phyloP scores from a whole-genome alignment of 1,140 invertebrate genomes.

The Hesperophylax magnus region DNA sequence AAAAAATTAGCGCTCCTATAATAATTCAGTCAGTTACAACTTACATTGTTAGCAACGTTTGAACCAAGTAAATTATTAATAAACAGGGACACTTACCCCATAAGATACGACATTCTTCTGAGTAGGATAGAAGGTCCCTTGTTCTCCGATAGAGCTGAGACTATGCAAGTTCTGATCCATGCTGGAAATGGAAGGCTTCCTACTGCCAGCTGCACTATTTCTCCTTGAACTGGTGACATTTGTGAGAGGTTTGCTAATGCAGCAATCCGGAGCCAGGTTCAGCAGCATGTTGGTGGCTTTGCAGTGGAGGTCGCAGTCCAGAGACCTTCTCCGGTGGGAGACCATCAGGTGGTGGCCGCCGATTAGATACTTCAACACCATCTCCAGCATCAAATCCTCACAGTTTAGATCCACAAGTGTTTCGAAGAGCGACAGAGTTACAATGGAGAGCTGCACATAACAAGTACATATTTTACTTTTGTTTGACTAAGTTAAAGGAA shows the following conservation, averaged over 20 bases:
- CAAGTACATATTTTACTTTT: neutral
- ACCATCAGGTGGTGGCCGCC: slow-evolving; percentile 94
- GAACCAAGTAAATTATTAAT: slow-evolving; percentile 1
- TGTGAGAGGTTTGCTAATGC: slow-evolving; percentile 59
- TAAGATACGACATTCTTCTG: slow-evolving; percentile 64
- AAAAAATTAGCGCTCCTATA: no score
- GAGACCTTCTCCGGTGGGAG: slow-evolving; percentile 79
- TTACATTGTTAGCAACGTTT: no score
- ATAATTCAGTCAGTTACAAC: no score
- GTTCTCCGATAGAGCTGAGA: slow-evolving; percentile 46
- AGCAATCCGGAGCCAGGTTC: slow-evolving; percentile 81
- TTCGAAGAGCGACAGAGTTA: slow-evolving; percentile 91
- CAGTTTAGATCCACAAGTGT: slow-evolving; percentile 94
- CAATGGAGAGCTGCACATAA: slow-evolving; percentile 84
- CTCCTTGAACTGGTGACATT: slow-evolving; percentile 53
- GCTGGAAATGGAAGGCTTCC: slow-evolving; percentile 50
- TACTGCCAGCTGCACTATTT: slow-evolving; percentile 44
- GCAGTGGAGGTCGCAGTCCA: slow-evolving; percentile 85
- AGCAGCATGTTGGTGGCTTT: slow-evolving; percentile 89
- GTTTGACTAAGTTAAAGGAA: no score
- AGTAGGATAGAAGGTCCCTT: slow-evolving; percentile 14
- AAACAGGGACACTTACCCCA: slow-evolving; percentile 62
- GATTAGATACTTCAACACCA: slow-evolving; percentile 89
- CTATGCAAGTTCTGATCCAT: slow-evolving; percentile 50
- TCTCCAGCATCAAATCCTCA: slow-evolving; percentile 96